Evolutionary conservation across 2,797 vertebrate genomes (phyloP), one percentile per base, ranked within the genome.

Genomic region (Apogon hyalosoma): DNA sequence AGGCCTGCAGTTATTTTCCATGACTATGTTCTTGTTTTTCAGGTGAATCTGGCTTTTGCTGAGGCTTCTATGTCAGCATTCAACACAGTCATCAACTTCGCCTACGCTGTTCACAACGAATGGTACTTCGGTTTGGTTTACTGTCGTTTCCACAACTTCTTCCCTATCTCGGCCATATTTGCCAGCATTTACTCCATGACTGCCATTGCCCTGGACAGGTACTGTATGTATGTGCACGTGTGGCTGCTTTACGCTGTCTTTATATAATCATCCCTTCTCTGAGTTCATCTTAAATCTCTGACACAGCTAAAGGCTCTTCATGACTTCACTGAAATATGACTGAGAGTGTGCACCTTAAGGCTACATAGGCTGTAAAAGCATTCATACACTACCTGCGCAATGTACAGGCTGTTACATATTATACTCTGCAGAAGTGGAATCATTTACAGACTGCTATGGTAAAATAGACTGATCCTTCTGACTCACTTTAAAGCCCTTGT

Each of bases 91-190:
- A 94, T 99, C 79, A 99, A 99, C 94, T 99, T 99, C 91, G 94
- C 93, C 73, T 99, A 98, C 39, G 95, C 95, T 7, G 90, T 96
- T 70, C 96, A 97, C 92, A 98, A 98, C 45, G 96, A 96, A 82
- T 99, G 98, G 98, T 98, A 99, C 92, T 99, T 96, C 0, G 97
- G 98, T 11, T 79, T 90, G n/a, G 85, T 92, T 75, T 99, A 99
- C 92, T 99, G 98, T 91, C 96, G 96, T 82, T 98, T 99, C 85
- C 98, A 99, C 90, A 99, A 99, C 96, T 98, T 99, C 93, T 99
- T 99, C 68, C 97, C 98, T 7, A 96, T 98, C 31, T 96, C 98
- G 0, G 96, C 98, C 0, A 95, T 99, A 38, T 98, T 99, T 3
- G 96, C 98, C 90, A 97, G 96, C 86, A 99, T 99, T 92, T 98